Base-by-base conservation (phyloP, 2,888 invertebrate species). In the Pollenia angustigena region DNA sequence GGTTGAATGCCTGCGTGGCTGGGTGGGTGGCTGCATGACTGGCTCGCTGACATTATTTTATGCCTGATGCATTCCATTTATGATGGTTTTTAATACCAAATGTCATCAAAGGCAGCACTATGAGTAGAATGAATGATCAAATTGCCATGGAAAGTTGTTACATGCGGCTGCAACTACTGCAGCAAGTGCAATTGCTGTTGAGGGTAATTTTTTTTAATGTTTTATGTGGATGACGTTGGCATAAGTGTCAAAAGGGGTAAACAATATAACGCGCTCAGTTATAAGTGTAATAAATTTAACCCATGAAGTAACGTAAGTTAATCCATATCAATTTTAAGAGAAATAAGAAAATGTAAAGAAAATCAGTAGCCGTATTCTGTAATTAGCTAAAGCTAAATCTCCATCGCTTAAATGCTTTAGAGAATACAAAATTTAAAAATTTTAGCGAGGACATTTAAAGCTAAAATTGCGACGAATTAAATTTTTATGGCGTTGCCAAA, bases 41-140 rank as follows among this genome's bases (percentile, higher is more conserved):
- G 64, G 66, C 50, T 82, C 40, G 62, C 69, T 85, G 82, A 82
- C 23, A 75, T 74, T 85, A 68, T 86, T 80, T 80, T 83, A 86
- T 66, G 82, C 56, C 75, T 71, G 80, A 86, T 86, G 80, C 86
- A 82, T 86, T 86, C 75, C 80, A 58, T 80, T 75, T 79, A 85
- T 83, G 80, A 83, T 82, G 82, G 82, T 79, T 80, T 86, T 86
- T 86, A 86, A 80, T 86, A 79, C 75, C 71, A 82, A 85, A 85
- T 82, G 79, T 85, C 85, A 82, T 85, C 79, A 85, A 69, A 75
- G 62, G 69, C 56, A 32, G 32, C 1, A 48, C 56, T 46, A 16
- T 56, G 66, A 56, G 69, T 75, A 40, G 54, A 56, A 75, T 66
- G 75, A 46, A 58, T 69, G 62, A 79, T 82, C 75, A 85, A 82